These are phyloP conservation scores for Rhagologus leucostigma DNA, from an alignment of 2,113 vertebrate genomes.

Conservation along the genomic window DNA sequence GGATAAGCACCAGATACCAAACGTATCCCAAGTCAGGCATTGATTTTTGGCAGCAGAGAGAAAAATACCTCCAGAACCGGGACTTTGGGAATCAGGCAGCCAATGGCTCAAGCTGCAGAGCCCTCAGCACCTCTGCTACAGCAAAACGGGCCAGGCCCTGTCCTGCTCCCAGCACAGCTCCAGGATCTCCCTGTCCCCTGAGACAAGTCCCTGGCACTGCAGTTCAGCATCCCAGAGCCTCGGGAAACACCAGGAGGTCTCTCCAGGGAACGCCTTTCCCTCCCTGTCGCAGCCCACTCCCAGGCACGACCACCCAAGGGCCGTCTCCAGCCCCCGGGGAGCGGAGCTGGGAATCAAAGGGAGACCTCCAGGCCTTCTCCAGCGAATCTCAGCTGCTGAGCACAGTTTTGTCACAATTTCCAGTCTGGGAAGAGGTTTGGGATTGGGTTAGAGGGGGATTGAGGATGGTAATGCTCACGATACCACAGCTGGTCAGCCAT, in stretches of 20 bases:
- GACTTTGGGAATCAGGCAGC: neutral
- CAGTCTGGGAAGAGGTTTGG: neutral
- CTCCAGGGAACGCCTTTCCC: neutral
- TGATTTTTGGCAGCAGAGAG: neutral
- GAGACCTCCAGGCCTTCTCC: neutral
- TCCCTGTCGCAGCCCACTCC: accelerated
- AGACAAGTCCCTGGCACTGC: neutral
- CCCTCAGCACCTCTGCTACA: neutral
- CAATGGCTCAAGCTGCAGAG: neutral
- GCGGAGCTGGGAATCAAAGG: accelerated
- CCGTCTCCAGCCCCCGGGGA: accelerated
- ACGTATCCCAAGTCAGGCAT: accelerated
- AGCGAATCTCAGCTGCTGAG: neutral
- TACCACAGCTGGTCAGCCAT: neutral
- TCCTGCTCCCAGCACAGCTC: neutral
- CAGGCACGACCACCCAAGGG: no score
- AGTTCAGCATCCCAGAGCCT: neutral
- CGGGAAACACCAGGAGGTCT: neutral
- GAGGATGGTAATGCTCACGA: neutral
- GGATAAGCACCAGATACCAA: neutral
- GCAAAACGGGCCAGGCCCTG: accelerated
- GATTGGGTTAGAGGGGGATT: neutral
- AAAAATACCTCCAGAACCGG: neutral
- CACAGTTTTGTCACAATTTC: neutral
- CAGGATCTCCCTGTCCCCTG: accelerated